Evolutionary conservation across 2,113 vertebrate genomes (phyloP), one percentile per base, ranked within the genome.

Genomic region (Carlito syrichta): DNA sequence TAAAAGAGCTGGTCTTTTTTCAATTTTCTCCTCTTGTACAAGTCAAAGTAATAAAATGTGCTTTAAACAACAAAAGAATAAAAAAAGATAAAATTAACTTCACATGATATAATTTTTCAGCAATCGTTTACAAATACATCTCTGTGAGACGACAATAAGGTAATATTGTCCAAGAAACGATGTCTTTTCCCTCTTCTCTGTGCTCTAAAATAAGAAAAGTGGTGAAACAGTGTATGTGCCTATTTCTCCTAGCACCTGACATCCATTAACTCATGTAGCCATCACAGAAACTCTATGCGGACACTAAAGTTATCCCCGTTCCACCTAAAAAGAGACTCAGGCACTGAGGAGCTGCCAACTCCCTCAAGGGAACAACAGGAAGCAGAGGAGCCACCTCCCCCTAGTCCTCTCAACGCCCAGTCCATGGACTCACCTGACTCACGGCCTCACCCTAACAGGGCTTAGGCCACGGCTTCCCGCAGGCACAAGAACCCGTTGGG

Each of bases 121-220:
- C 8, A 84, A 71, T 73, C 56, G 83, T 63, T 96, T 92, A 50
- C 73, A 96, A 96, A 93, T 30, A 50, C n/a, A n/a, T n/a, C 54
- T 84, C 73, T 78, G 7, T 79, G 63, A 77, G 10, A 87, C 16
- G 92, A 73, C 69, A 8, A 69, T 4, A 96, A 58, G 73, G 76
- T 81, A 92, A 60, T 9, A 90, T 22, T 71, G 69, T 50, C 20
- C 89, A 76, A 27, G 6, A 94, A 96, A 89, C 69, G 4, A 79
- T 79, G 56, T 58, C 48, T 83, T 81, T 73, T 60, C 35, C 54
- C 45, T 54, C 73, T 86, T 45, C 48, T 84, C 86, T 84, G 20
- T 84, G 40, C 20, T 66, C 40, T 60, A 8, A 45, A 83, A 91
- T 23, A 92, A 54, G 69, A 86, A 94, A 86, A 52, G 82, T 52